Evolutionary conservation across 92 coral and sea anemone genomes (phyloP).

Genomic region (Porites divaricata): DNA sequence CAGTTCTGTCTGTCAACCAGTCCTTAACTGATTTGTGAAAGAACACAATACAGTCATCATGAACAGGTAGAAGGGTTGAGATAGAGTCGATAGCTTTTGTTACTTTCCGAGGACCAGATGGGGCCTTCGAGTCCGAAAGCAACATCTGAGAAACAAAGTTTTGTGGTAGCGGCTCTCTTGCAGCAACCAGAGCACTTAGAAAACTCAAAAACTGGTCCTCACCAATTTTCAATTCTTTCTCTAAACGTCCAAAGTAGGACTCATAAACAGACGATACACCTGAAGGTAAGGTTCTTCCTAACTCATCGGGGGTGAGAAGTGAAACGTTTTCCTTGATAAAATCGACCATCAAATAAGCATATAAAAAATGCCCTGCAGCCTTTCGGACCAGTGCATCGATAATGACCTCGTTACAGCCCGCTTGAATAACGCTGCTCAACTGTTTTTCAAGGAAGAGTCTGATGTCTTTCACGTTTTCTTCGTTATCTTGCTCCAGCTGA

Average conservation of each 20-base stretch:
- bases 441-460: conserved; percentile 23
- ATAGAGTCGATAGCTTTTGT: conserved; percentile 24
- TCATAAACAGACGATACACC: conserved; percentile 1
- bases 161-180: conserved; percentile 3
- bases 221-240: neutral
- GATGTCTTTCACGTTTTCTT: conserved; percentile 47
- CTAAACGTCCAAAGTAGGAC: neutral
- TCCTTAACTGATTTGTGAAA: conserved; percentile 69
- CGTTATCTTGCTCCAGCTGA: conserved; percentile 23
- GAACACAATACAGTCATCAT: conserved; percentile 35
- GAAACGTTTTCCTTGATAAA: neutral
- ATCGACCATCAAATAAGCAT: conserved; percentile 8
- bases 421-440: conserved; percentile 4
- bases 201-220: neutral
- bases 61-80: conserved; percentile 52
- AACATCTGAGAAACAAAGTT: neutral
- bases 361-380: neutral
- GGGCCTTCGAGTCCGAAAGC: neutral
- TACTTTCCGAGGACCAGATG: neutral
- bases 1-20: conserved; percentile 29
- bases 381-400: conserved; percentile 1
- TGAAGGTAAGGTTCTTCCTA: neutral
- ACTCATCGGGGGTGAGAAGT: neutral
- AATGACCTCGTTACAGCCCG: neutral
- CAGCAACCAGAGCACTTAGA: neutral